Evolutionary conservation across 2,797 vertebrate genomes (phyloP).

Genomic region (Acrossocheilus wenchowensis): DNA sequence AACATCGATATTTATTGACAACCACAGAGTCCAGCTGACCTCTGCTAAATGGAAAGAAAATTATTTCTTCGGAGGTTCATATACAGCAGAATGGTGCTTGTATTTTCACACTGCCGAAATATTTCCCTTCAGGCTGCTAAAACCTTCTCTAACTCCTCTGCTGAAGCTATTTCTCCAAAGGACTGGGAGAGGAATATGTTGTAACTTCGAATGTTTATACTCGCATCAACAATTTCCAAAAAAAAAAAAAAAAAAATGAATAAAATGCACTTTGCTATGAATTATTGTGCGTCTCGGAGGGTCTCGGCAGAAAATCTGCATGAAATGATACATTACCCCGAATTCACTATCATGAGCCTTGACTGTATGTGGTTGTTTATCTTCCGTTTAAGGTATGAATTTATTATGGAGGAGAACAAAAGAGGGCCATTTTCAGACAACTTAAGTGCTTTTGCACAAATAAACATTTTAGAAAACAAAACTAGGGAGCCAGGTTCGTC

Average conservation of each 20-base stretch:
- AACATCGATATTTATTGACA: conserved; percentile 48
- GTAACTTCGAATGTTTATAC: conserved; percentile 41
- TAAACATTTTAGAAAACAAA: conserved; percentile 21
- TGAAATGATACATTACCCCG: conserved; percentile 44
- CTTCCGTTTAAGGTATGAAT: conserved; percentile 29
- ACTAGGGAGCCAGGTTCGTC: background rate
- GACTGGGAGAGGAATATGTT: conserved; percentile 20
- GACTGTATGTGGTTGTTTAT: conserved; percentile 23
- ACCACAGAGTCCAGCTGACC: conserved; percentile 23
- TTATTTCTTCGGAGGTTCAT: conserved; percentile 28
- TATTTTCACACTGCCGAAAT: conserved; percentile 14
- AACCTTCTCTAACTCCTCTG: background rate
- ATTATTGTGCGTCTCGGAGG: conserved; percentile 29
- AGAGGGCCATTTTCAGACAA: conserved; percentile 12
- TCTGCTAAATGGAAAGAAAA: conserved; percentile 38
- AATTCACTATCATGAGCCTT: conserved; percentile 12
- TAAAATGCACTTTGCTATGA: conserved; percentile 18
- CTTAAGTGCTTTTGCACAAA: conserved; percentile 33
- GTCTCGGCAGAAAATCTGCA: conserved; percentile 29
- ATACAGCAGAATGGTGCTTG: conserved; percentile 1
- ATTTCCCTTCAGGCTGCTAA: conserved; percentile 30
- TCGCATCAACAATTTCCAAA: conserved; percentile 28
- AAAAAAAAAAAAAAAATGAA: background rate
- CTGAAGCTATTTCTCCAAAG: conserved; percentile 30
- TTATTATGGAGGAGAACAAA: conserved; percentile 37